Conservation (phyloP, 2,888 invertebrate species). For the Nebria brevicollis region DNA sequence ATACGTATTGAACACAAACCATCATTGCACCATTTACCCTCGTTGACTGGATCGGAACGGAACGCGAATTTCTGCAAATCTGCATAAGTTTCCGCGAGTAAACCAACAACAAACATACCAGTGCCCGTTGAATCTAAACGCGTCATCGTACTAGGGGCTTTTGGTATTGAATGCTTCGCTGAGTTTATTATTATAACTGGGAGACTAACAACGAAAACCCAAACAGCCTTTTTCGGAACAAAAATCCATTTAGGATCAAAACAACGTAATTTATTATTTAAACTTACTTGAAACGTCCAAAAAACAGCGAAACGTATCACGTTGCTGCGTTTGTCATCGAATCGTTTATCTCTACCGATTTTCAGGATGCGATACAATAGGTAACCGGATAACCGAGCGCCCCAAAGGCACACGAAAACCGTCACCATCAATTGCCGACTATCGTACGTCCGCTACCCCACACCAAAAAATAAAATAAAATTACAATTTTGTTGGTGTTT, state of each 20-base stretch:
- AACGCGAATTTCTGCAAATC: conserved; percentile 94
- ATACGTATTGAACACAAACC: conserved; percentile 63
- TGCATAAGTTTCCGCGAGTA: conserved; percentile 89
- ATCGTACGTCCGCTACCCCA: conserved; percentile 76
- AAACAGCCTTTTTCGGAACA: conserved; percentile 75
- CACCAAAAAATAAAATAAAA: neutral
- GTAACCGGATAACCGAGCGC: conserved; percentile 85
- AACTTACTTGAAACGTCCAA: conserved; percentile 85
- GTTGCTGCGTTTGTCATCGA: conserved; percentile 88
- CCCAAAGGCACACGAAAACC: conserved; percentile 88
- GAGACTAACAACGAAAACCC: conserved; percentile 91
- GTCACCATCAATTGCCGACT: conserved; percentile 93
- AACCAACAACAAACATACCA: conserved; percentile 83
- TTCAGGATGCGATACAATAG: conserved; percentile 90
- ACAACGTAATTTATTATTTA: neutral
- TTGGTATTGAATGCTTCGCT: conserved; percentile 78
- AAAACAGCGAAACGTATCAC: conserved; percentile 90
- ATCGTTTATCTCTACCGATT: conserved; percentile 90
- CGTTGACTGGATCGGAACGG: conserved; percentile 86
- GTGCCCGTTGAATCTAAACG: conserved; percentile 88
- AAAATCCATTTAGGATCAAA: conserved; percentile 21
- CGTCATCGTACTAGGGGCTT: conserved; percentile 86
- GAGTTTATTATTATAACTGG: conserved; percentile 93
- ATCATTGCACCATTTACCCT: conserved; percentile 93
- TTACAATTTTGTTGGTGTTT: neutral